Percentiles rank a stretch among this genome's conserved stretches.
phyloP scores from a whole-genome alignment of 2,888 invertebrate species.

The Thereva unica region DNA sequence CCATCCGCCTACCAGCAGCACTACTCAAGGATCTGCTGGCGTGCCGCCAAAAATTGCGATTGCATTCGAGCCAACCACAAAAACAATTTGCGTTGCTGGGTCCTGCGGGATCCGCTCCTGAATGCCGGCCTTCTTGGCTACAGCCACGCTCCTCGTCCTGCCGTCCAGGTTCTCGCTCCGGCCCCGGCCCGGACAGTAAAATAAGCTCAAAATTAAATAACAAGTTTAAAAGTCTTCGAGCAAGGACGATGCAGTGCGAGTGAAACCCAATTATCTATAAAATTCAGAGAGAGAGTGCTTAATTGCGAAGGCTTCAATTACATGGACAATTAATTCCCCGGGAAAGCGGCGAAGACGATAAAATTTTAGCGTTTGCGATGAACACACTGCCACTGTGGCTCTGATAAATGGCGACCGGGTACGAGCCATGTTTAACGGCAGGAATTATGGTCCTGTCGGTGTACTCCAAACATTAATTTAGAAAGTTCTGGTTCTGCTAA shows the following conservation, averaged over 20 bases:
- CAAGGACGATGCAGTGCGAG: constrained; percentile 36
- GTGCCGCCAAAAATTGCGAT: constrained; percentile 29
- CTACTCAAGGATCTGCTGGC: constrained; percentile 22
- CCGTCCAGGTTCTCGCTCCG: not conserved
- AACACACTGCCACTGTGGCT: constrained; percentile 25
- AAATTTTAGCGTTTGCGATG: constrained; percentile 36
- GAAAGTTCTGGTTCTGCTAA: constrained; percentile 38
- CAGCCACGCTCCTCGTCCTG: not conserved
- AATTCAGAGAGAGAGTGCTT: constrained; percentile 40
- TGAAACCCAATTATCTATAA: constrained; percentile 42
- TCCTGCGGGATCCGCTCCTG: not conserved
- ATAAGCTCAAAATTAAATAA: constrained; percentile 38
- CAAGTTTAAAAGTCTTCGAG: constrained; percentile 34
- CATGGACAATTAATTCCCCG: constrained; percentile 41
- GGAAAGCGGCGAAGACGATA: constrained; percentile 33
- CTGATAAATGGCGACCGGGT: constrained; percentile 34
- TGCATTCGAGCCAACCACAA: constrained; percentile 25
- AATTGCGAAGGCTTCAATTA: constrained; percentile 42
- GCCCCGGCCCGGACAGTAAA: constrained; percentile 12
- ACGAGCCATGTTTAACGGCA: constrained; percentile 31
- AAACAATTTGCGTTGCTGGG: constrained; percentile 23
- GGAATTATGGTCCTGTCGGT: constrained; percentile 35
- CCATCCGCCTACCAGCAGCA: constrained; percentile 14
- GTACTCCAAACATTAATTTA: constrained; percentile 34
- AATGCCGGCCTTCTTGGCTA: not conserved